Evolutionary conservation across 1,140 invertebrate genomes (phyloP), one percentile per base, ranked within the genome.

Genomic region (Cyphomyrmex costatus): DNA sequence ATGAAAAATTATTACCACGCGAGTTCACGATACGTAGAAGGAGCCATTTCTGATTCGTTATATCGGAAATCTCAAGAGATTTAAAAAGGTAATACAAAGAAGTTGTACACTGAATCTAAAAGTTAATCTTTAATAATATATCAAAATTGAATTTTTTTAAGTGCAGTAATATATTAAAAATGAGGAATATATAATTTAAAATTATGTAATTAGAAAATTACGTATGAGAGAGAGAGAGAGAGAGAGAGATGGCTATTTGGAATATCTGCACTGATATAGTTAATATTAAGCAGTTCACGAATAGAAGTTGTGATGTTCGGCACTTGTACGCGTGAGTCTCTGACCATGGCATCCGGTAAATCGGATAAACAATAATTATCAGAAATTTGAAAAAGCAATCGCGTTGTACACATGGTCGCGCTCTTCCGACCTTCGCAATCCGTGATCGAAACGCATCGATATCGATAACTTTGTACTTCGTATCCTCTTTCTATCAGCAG

Each of bases 381-480:
- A n/a, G 19, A 73, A 83, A 30, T 74, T 83, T 53, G 36, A 74
- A 83, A 83, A 83, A 83, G 53, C 79, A 30, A 46, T 58, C 51
- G 65, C 24, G 36, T 78, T 49, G 49, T 71, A 16, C 6, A 80
- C 49, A 30, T 24, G 49, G 10, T 60, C 27, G 36, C 53, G 79
- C 36, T 60, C 24, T 73, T 46, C 12, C 79, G 79, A 83, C 68
- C 79, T 83, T 74, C 79, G 53, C 53, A 70, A 83, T 60, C 66
- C 30, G 19, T 58, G 19, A 36, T 16, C n/a, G 36, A 36, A 60
- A 58, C 24, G 24, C 66, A 19, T 80, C 78, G 42, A 71, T 56
- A 80, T 80, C 78, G 21, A 80, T 71, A 80, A 80, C 65, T 80
- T 80, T 80, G 65, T 70, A 80, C 78, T 80, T 80, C 78, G 65